Evolutionary conservation across 2,797 vertebrate species (phyloP).

Genomic region (Apodemus agrarius): DNA sequence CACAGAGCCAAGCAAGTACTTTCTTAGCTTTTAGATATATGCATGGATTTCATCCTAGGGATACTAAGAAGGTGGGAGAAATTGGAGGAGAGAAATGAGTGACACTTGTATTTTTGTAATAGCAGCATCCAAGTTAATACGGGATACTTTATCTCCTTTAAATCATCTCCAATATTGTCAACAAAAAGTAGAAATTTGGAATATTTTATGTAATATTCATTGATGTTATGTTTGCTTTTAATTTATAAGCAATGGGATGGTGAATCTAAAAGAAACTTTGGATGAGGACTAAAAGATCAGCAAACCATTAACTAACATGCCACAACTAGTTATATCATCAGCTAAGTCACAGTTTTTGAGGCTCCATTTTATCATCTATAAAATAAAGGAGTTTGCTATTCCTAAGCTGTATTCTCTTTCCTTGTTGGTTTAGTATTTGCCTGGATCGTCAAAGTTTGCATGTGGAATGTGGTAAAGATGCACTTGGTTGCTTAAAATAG

Average conservation of each 20-base stretch:
- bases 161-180: neutral
- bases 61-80: neutral
- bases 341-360: neutral
- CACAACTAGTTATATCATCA: neutral
- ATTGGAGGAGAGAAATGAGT: neutral
- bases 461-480: constrained; percentile 19
- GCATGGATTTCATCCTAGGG: neutral
- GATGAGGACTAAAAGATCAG: neutral
- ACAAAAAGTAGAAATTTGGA: constrained; percentile 26
- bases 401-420: neutral
- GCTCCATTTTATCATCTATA: constrained; percentile 31
- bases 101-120: constrained; percentile 12
- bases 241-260: neutral
- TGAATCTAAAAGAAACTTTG: constrained; percentile 49
- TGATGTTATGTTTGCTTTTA: constrained; percentile 28
- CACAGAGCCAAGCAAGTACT: constrained; percentile 32
- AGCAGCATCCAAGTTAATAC: neutral
- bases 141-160: neutral
- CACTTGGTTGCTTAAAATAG: constrained; percentile 27
- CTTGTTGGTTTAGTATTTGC: constrained; percentile 29
- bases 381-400: constrained; percentile 16
- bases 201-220: constrained; percentile 3
- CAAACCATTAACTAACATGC: neutral
- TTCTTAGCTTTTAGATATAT: constrained; percentile 35
- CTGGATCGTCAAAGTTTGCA: constrained; percentile 18